phyloP scores from a whole-genome alignment of 2,113 vertebrate genomes.

The Prunella fulvescens region DNA sequence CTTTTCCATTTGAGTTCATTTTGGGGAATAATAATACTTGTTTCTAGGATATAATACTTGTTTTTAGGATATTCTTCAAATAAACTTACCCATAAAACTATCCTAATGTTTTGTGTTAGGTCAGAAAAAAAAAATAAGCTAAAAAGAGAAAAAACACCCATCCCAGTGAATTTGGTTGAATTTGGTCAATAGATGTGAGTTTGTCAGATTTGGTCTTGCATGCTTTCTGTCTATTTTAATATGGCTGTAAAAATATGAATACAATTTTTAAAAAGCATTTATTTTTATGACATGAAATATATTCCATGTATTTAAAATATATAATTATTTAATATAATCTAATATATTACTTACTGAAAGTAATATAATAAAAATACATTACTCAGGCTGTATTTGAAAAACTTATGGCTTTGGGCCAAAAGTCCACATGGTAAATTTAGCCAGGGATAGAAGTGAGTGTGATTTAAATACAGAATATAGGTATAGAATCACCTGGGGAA shows the following conservation, averaged over 20 bases:
- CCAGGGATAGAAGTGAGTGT: background rate
- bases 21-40: background rate
- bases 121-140: background rate
- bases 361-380: background rate
- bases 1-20: background rate
- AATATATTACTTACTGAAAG: background rate
- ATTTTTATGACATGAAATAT: background rate
- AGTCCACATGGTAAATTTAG: background rate
- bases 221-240: background rate
- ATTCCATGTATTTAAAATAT: background rate
- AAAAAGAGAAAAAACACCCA: background rate
- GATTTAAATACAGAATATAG: background rate
- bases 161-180: background rate
- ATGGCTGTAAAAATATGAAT: background rate
- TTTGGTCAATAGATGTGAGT: background rate
- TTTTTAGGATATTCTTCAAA: background rate
- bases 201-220: background rate
- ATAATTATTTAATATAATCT: background rate
- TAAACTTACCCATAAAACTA: background rate
- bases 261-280: accelerated
- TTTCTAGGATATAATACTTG: background rate
- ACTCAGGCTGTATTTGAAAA: background rate
- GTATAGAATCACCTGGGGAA: background rate
- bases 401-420: background rate
- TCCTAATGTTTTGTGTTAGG: background rate